These are phyloP conservation scores for Crossaster papposus DNA, from an alignment of 53 echinoderm and acorn worm genomes.

Conservation along the genomic window DNA sequence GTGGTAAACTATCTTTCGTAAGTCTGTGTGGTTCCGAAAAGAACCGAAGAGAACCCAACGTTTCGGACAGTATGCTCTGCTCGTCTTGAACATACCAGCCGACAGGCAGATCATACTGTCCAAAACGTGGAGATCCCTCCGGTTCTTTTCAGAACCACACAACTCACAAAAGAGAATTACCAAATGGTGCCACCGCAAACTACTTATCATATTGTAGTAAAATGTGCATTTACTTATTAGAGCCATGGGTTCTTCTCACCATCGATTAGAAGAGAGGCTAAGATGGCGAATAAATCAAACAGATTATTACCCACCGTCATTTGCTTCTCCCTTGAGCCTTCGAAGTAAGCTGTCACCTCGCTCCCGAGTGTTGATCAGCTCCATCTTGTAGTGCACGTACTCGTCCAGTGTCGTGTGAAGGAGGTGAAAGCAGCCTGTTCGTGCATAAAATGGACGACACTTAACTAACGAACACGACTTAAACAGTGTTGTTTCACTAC, in stretches of 20 bases:
- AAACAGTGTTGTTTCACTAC: too few relatives aligned
- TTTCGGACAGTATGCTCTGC: too few relatives aligned
- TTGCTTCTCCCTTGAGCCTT: conserved; percentile 19
- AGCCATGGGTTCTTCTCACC: not conserved
- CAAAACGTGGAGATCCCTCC: too few relatives aligned
- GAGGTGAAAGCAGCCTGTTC: conserved; percentile 67
- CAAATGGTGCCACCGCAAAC: too few relatives aligned
- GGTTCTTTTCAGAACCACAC: too few relatives aligned
- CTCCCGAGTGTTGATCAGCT: conserved; percentile 34
- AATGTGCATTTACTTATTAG: not conserved
- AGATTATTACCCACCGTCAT: conserved; percentile 1
- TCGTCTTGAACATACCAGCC: too few relatives aligned
- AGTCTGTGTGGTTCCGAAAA: too few relatives aligned
- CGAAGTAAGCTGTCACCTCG: conserved; percentile 48
- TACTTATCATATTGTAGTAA: too few relatives aligned
- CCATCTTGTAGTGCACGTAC: conserved; percentile 56
- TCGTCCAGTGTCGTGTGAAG: conserved; percentile 72
- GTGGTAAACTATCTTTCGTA: too few relatives aligned
- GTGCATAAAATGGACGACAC: not conserved
- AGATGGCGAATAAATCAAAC: not conserved
- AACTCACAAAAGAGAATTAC: too few relatives aligned
- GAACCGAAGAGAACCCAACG: too few relatives aligned
- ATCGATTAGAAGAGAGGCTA: not conserved
- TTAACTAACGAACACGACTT: not conserved
- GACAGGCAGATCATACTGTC: too few relatives aligned